Evolutionary conservation across 2,797 vertebrate genomes (phyloP), one percentile per base, ranked within the genome.

Genomic region (Myripristis jacobus): DNA sequence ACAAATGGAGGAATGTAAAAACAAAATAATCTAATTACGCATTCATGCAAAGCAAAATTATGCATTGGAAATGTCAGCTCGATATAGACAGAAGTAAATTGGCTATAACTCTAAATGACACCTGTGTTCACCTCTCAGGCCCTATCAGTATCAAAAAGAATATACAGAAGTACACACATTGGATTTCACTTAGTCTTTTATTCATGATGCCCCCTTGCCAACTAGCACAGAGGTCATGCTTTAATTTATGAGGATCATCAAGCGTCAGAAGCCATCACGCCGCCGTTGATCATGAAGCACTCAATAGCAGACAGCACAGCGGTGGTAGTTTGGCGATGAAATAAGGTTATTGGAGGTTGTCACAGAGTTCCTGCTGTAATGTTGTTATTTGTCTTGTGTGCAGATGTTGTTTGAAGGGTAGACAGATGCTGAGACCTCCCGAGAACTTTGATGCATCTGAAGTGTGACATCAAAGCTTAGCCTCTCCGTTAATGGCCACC

Each of bases 381-480:
- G 77, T 59, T 73, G 87, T 77, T 91, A 85, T 92, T 90, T 87
- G 66, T 78, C 67, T 83, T 54, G 61, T 75, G 74, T 79, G 46
- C 92, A 94, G 91, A 92, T 93, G 93, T 84, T 84, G 75, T 85
- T 85, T 75, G 78, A 87, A 46, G 62, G 25, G 52, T 16, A 73
- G 79, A 72, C 94, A 94, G 92, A 92, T 94, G 93, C 84, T 91
- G 57, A 73, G 84, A 90, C 89, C 91, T 88, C 91, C 79, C 69
- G 89, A 87, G 89, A 88, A 75, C 83, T 78, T 65, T 50, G 47
- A 43, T 25, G 53, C 69, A 80, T 81, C 80, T 54, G 64, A 83
- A 71, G 81, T 89, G 84, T 89, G 88, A 93, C 91, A 92, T 94
- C 93, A 94, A 94, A 94, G 93, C 82, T 56, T 1, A 15, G 66